Conservation (phyloP, 2,888 invertebrate species). For the Onchidella celtica region DNA sequence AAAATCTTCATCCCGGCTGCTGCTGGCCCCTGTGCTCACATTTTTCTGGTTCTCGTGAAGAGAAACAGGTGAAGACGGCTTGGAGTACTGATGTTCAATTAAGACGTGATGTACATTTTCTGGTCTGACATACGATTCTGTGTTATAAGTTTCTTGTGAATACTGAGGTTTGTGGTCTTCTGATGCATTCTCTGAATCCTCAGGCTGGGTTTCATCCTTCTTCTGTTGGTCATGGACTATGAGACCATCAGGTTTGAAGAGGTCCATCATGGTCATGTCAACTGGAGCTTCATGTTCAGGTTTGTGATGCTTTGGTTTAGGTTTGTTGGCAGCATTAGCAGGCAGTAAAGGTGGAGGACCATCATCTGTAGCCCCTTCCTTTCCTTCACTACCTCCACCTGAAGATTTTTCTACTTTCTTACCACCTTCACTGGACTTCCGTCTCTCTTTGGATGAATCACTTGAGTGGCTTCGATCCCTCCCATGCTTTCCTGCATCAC, state of each 20-base stretch:
- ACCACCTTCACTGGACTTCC: constrained; percentile 22
- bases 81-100: constrained; percentile 47
- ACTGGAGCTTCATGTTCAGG: constrained; percentile 62
- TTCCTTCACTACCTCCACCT: neutral
- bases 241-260: constrained; percentile 72
- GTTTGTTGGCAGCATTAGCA: constrained; percentile 42
- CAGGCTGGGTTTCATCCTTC: constrained; percentile 78
- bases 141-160: constrained; percentile 81
- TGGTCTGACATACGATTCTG: constrained; percentile 77
- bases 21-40: neutral
- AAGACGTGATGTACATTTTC: constrained; percentile 40
- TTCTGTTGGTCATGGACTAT: constrained; percentile 52
- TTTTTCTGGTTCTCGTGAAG: neutral
- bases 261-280: constrained; percentile 68
- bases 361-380: constrained; percentile 2
- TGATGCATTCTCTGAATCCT: constrained; percentile 81
- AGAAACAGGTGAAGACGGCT: constrained; percentile 16
- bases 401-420: neutral
- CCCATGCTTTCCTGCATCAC: neutral
- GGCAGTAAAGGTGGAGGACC: constrained; percentile 14
- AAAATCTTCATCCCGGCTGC: constrained; percentile 32
- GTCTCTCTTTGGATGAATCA: constrained; percentile 28
- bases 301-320: constrained; percentile 61
- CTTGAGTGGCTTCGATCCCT: constrained; percentile 19
- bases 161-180: neutral